Evolutionary conservation across 2,113 vertebrate genomes (phyloP).

Genomic region (Xiphophorus maculatus): DNA sequence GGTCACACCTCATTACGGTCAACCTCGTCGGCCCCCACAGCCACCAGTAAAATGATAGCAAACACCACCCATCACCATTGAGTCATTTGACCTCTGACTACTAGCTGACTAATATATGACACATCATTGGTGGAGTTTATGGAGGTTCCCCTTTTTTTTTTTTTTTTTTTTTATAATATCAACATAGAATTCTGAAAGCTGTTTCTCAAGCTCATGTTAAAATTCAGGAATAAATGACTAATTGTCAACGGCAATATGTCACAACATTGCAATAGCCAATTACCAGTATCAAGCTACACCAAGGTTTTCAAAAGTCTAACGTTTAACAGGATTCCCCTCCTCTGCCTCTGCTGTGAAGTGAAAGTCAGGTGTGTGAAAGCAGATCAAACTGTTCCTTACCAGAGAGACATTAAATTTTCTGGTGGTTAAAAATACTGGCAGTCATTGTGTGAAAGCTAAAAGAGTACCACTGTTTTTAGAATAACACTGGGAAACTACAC

Average conservation of each 20-base stretch:
- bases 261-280: not conserved
- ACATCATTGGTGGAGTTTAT: conserved; percentile 32
- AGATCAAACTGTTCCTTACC: too few relatives aligned
- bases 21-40: conserved; percentile 55
- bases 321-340: not conserved
- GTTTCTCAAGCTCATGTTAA: conserved; percentile 13
- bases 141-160: conserved; percentile 33
- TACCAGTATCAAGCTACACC: not conserved
- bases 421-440: too few relatives aligned
- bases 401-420: too few relatives aligned
- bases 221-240: conserved; percentile 25
- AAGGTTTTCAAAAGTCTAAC: not conserved
- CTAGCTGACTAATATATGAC: conserved; percentile 46
- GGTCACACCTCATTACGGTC: conserved; percentile 68
- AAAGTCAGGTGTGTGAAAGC: too few relatives aligned
- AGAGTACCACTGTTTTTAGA: too few relatives aligned
- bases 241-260: not conserved
- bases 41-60: conserved; percentile 22
- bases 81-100: conserved; percentile 63
- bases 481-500: too few relatives aligned
- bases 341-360: too few relatives aligned
- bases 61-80: conserved; percentile 28
- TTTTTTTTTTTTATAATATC: not conserved
- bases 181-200: not conserved
- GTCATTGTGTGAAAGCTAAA: too few relatives aligned